Evolutionary conservation across 1,140 invertebrate species (phyloP).

Genomic region (Zophobas atratus): DNA sequence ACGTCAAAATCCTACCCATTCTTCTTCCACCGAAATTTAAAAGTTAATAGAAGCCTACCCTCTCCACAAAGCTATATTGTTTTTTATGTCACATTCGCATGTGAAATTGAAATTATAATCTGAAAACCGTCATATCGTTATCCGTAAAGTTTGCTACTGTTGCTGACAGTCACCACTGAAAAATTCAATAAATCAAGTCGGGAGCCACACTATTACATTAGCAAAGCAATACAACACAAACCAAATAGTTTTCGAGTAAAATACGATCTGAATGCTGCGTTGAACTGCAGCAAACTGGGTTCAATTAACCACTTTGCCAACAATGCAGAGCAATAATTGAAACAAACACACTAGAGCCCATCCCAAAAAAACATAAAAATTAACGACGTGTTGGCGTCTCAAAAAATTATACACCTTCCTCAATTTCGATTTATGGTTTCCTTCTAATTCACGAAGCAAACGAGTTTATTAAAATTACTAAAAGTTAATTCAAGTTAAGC

Average conservation of each 20-base stretch:
- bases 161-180: slow-evolving; percentile 53
- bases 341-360: too few species aligned
- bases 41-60: background rate
- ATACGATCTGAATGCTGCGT: slow-evolving; percentile 5
- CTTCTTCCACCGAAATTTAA: too few species aligned
- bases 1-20: too few species aligned
- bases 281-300: slow-evolving; percentile 20
- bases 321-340: too few species aligned
- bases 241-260: slow-evolving; percentile 12
- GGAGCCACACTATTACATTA: slow-evolving; percentile 27
- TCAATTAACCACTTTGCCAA: slow-evolving; percentile 14
- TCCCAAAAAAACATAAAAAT: too few species aligned
- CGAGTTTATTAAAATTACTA: too few species aligned
- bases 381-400: too few species aligned
- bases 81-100: slow-evolving; percentile 37
- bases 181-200: slow-evolving; percentile 55
- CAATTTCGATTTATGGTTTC: too few species aligned
- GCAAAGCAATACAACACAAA: slow-evolving; percentile 13
- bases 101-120: slow-evolving; percentile 48
- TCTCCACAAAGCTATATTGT: background rate
- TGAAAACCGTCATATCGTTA: slow-evolving; percentile 46
- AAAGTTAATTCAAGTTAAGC: too few species aligned
- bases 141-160: slow-evolving; percentile 38
- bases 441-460: too few species aligned
- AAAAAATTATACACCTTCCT: too few species aligned